Conservation (phyloP, 2,888 invertebrate species). For the Amiota communis region DNA sequence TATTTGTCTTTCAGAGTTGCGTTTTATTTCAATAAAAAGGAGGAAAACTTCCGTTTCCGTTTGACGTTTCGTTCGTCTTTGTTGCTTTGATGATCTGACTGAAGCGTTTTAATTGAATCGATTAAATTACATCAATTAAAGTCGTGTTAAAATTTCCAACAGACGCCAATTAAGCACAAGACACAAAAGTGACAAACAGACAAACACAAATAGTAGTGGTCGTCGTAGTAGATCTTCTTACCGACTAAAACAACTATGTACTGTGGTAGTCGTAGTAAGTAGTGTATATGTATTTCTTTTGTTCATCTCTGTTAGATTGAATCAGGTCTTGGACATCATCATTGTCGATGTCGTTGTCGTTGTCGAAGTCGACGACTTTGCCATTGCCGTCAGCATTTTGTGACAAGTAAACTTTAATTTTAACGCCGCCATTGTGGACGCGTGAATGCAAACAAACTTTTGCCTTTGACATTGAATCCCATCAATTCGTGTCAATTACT, state of each 20-base stretch:
- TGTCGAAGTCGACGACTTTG: constrained; percentile 3
- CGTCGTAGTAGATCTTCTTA: too few species aligned
- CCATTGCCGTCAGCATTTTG: constrained; percentile 3
- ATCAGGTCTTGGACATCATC: too few species aligned
- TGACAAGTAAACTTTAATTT: constrained; percentile 32
- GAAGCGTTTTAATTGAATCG: constrained; percentile 61
- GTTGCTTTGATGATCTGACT: constrained; percentile 38
- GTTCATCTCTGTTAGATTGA: too few species aligned
- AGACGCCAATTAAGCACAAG: constrained; percentile 22
- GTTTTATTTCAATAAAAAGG: neutral
- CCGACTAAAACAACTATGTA: too few species aligned
- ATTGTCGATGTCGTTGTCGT: constrained; percentile 30
- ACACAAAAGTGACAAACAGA: neutral
- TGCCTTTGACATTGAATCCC: constrained; percentile 68
- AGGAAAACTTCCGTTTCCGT: constrained; percentile 28
- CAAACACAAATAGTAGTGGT: neutral
- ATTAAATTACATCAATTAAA: constrained; percentile 67
- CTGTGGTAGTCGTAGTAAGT: too few species aligned
- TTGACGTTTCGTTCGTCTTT: constrained; percentile 28
- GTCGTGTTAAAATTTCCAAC: constrained; percentile 56
- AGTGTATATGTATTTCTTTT: too few species aligned
- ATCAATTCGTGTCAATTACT: constrained; percentile 71
- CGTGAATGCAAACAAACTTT: constrained; percentile 37
- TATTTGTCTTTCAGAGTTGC: neutral
- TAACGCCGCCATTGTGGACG: constrained; percentile 25